Conservation (phyloP, 2,113 vertebrate genomes). For the Gnathochromis pfefferi region DNA sequence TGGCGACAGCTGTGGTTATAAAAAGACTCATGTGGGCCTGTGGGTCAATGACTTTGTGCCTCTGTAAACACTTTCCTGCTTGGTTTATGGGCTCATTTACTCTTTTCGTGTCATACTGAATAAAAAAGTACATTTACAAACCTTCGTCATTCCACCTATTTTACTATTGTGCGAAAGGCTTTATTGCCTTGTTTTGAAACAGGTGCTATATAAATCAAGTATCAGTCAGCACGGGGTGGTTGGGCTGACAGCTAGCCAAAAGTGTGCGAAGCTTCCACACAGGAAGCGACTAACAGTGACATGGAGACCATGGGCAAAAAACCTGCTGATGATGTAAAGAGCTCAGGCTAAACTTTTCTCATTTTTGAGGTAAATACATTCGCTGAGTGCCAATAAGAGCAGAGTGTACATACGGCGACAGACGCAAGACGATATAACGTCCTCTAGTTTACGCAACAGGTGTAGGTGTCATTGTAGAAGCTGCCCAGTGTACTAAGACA, state of each 20-base stretch:
- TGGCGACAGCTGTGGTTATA: background rate
- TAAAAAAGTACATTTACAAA: background rate
- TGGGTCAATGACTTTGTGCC: background rate
- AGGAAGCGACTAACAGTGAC: background rate
- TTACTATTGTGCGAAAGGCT: rapidly evolving
- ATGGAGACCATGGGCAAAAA: background rate
- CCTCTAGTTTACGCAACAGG: background rate
- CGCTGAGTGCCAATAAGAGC: background rate
- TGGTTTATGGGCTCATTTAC: background rate
- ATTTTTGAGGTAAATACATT: background rate
- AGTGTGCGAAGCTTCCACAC: background rate
- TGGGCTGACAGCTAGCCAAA: background rate
- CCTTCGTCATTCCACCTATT: background rate
- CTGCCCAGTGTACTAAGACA: rapidly evolving
- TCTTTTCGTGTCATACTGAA: background rate
- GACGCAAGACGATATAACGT: background rate
- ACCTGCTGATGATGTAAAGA: background rate
- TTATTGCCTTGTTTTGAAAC: background rate
- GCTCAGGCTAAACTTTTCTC: background rate
- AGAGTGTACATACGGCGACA: background rate
- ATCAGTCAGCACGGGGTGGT: background rate
- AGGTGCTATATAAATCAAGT: background rate
- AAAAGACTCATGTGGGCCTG: rapidly evolving
- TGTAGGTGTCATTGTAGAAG: background rate
- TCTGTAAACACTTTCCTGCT: background rate